Percentiles rank a stretch among this genome's conserved stretches.
These are phyloP conservation scores for Stenodera caucasica DNA, from an alignment of 2,888 invertebrate genomes.

Conservation along the genomic window DNA sequence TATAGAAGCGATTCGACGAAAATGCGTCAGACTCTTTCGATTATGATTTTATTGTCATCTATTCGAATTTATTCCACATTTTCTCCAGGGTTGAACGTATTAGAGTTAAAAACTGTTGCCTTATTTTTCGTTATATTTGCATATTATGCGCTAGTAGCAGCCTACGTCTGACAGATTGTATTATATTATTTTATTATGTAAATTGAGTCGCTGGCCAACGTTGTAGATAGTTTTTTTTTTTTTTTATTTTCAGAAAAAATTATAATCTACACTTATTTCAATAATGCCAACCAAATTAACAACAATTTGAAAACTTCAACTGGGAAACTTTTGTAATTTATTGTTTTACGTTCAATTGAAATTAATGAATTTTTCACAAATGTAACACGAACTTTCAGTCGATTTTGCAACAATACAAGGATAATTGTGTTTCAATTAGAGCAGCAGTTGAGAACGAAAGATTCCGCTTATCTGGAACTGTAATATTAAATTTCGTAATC, in stretches of 20 bases:
- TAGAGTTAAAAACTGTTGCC: conserved; percentile 23
- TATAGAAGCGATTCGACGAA: not conserved
- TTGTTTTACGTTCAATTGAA: no score
- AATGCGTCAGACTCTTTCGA: not conserved
- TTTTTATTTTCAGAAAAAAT: conserved; percentile 9
- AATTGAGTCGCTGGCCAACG: conserved; percentile 24
- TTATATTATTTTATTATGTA: conserved; percentile 40
- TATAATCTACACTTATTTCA: conserved; percentile 16
- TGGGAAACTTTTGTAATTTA: no score
- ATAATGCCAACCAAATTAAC: conserved; percentile 17
- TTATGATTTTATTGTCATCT: conserved; percentile 1
- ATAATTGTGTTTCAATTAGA: not conserved
- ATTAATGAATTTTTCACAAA: no score
- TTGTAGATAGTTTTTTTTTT: conserved; percentile 12
- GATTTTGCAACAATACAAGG: not conserved
- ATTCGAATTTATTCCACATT: conserved; percentile 8
- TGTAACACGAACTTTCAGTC: no score
- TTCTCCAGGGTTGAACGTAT: conserved; percentile 15
- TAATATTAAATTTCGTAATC: not conserved
- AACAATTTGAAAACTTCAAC: no score
- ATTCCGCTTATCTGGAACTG: not conserved
- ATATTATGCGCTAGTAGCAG: conserved; percentile 35
- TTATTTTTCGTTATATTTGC: conserved; percentile 37
- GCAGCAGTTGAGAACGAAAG: no score
- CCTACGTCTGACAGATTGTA: conserved; percentile 35